Conservation (phyloP, 2,113 vertebrate genomes). For the Maccullochella peelii region DNA sequence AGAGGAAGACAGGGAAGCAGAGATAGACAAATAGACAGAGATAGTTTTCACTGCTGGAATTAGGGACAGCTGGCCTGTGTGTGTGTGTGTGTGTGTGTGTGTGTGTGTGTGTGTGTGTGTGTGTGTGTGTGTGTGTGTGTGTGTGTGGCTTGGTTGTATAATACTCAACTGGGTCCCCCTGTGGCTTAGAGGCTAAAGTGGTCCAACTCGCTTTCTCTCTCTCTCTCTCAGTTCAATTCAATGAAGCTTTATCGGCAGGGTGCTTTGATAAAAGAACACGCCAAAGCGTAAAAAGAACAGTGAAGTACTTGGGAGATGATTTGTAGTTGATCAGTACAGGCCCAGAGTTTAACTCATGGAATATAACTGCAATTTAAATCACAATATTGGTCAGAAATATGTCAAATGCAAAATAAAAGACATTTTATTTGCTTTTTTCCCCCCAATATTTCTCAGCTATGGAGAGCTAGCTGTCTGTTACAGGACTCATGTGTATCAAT, state of each 20-base stretch:
- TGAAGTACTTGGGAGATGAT: not conserved
- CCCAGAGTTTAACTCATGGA: not conserved
- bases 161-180: conserved; percentile 63
- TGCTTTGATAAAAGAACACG: not conserved
- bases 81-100: conserved; percentile 42
- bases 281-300: conserved; percentile 2
- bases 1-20: conserved; percentile 38
- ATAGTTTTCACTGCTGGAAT: conserved; percentile 71
- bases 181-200: conserved; percentile 59
- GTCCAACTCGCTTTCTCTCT: conserved; percentile 33
- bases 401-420: not conserved
- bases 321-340: not conserved
- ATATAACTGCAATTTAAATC: too few relatives aligned
- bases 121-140: conserved; percentile 45
- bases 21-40: conserved; percentile 55
- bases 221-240: not conserved
- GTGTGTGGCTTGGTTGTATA: conserved; percentile 71
- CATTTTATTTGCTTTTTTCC: not conserved
- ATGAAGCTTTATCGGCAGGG: conserved; percentile 26
- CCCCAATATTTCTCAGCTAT: not conserved
- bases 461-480: not conserved
- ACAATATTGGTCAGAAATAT: not conserved
- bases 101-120: conserved; percentile 54
- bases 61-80: conserved; percentile 69
- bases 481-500: too few relatives aligned